Evolutionary conservation across 2,797 vertebrate species (phyloP).

Genomic region (Enteromius afrohamiltoni): DNA sequence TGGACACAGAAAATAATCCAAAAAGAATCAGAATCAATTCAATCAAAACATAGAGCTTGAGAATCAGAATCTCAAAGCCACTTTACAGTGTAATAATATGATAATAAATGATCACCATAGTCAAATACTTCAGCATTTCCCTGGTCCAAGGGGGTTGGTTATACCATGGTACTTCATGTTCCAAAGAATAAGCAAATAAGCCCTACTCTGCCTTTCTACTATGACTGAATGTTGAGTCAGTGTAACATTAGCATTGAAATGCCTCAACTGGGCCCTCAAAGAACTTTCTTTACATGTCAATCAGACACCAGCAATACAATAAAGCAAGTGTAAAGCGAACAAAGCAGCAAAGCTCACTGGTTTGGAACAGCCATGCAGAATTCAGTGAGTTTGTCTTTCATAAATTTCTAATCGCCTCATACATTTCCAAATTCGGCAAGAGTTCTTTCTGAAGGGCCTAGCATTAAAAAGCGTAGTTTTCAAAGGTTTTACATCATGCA

Average conservation of each 20-base stretch:
- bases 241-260: slow-evolving; percentile 7
- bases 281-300: not conserved
- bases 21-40: not conserved
- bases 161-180: not conserved
- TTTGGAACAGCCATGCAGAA: slow-evolving; percentile 21
- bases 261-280: slow-evolving; percentile 8
- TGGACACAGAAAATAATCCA: not conserved
- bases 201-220: not conserved
- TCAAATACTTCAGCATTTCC: not conserved
- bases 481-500: slow-evolving; percentile 27
- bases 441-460: not conserved
- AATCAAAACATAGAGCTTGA: not conserved
- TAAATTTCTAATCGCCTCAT: slow-evolving; percentile 26
- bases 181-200: not conserved
- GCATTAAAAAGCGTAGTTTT: slow-evolving; percentile 10
- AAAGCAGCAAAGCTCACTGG: not conserved
- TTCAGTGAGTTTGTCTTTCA: slow-evolving; percentile 27
- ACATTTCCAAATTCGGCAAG: slow-evolving; percentile 18
- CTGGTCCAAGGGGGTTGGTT: not conserved
- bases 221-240: not conserved
- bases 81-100: not conserved
- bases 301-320: slow-evolving; percentile 5
- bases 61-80: not conserved
- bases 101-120: not conserved
- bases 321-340: not conserved